phyloP scores from a whole-genome alignment of 1,140 invertebrate genomes.

The Mactra quadrangularis region DNA sequence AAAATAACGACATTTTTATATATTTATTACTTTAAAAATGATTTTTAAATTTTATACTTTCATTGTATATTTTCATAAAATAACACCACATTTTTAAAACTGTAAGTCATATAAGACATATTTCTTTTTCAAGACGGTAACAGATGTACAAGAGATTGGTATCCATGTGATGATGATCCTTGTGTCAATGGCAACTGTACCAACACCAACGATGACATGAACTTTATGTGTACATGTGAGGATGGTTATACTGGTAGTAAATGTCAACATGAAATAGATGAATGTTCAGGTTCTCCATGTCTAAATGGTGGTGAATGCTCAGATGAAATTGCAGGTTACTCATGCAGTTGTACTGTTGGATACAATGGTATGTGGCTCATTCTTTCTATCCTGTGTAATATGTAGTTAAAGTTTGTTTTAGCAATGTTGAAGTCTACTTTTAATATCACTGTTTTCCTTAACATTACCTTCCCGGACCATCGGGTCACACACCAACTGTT shows the following conservation, averaged over 20 bases:
- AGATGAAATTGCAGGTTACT: neutral
- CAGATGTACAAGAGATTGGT: neutral
- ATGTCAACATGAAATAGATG: conserved; percentile 28
- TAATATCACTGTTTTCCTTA: neutral
- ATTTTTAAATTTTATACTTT: too few species aligned
- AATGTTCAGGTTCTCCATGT: conserved; percentile 6
- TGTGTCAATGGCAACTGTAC: conserved; percentile 13
- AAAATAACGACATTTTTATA: too few species aligned
- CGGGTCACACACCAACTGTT: too few species aligned
- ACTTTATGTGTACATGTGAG: neutral
- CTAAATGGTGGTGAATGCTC: conserved; percentile 19
- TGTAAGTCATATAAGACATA: too few species aligned
- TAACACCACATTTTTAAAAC: too few species aligned
- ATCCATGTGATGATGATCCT: neutral
- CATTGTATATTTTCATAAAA: too few species aligned
- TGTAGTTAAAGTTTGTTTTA: neutral
- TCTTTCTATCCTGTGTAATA: neutral
- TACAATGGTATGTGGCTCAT: conserved; percentile 19
- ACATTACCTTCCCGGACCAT: neutral
- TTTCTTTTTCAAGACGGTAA: too few species aligned
- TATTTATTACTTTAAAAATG: too few species aligned
- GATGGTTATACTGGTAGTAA: conserved; percentile 15
- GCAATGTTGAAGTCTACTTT: neutral
- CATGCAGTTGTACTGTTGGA: conserved; percentile 10
- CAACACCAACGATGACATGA: neutral